Evolutionary conservation across 2,888 invertebrate genomes (phyloP).

Genomic region (Timema podura): DNA sequence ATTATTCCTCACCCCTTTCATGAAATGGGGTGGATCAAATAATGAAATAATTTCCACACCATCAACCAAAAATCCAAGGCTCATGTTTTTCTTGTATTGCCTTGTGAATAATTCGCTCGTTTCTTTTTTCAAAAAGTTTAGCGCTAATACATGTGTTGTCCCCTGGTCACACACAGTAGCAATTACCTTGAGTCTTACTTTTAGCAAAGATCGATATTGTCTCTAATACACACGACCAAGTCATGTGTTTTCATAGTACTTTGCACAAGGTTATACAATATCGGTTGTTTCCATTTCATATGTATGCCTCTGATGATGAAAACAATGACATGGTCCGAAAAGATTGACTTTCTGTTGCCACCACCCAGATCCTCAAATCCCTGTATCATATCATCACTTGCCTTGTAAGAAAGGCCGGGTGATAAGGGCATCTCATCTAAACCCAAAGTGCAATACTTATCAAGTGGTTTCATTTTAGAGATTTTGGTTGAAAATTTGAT

Average conservation of each 20-base stretch:
- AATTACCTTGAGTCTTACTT: background rate
- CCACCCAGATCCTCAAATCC: background rate
- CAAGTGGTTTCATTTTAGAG: background rate
- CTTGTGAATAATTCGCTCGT: background rate
- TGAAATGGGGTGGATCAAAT: background rate
- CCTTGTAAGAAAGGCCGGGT: background rate
- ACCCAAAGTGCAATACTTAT: background rate
- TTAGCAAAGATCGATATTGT: background rate
- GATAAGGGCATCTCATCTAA: background rate
- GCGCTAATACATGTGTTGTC: background rate
- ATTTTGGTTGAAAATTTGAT: background rate
- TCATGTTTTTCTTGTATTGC: background rate
- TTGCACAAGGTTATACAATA: background rate
- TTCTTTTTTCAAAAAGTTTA: background rate
- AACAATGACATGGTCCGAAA: background rate
- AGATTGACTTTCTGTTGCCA: background rate
- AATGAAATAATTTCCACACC: background rate
- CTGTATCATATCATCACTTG: background rate
- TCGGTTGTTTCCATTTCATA: background rate
- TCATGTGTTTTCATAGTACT: background rate
- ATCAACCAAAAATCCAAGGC: background rate
- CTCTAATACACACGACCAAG: background rate
- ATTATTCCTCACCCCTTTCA: slow-evolving; percentile 1
- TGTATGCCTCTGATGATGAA: background rate
- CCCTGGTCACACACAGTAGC: slow-evolving; percentile 6